Conservation (phyloP, 1,140 invertebrate genomes). For the Danaus melanippus region DNA sequence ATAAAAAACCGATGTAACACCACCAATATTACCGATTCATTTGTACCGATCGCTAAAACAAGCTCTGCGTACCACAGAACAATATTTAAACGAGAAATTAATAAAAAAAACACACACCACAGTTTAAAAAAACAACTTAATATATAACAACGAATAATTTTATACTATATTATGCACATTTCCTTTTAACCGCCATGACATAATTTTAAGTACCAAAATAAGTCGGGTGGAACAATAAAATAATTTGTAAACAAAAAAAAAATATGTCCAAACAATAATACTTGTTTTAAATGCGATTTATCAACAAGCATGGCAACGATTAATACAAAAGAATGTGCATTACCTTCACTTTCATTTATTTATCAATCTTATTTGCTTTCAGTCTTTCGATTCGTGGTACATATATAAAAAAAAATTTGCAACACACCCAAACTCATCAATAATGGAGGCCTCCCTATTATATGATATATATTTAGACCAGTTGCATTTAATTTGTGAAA, state of each 20-base stretch:
- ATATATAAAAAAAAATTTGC: conserved; percentile 27
- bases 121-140: conserved; percentile 14
- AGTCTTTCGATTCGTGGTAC: conserved; percentile 56
- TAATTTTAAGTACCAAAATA: conserved; percentile 40
- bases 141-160: conserved; percentile 22
- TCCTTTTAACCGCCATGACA: conserved; percentile 37
- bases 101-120: conserved; percentile 23
- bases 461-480: too few species aligned
- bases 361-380: conserved; percentile 48
- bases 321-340: conserved; percentile 34
- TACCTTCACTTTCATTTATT: conserved; percentile 26
- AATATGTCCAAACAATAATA: conserved; percentile 1
- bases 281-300: conserved; percentile 15
- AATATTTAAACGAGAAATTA: conserved; percentile 2
- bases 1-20: conserved; percentile 6
- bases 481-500: too few species aligned
- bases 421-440: too few species aligned
- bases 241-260: conserved; percentile 6
- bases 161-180: conserved; percentile 39
- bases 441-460: too few species aligned
- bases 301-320: conserved; percentile 20
- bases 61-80: too few species aligned
- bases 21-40: too few species aligned
- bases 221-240: conserved; percentile 4
- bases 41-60: too few species aligned